Evolutionary conservation across 2,888 invertebrate genomes (phyloP).

Genomic region (Eulithis testata): DNA sequence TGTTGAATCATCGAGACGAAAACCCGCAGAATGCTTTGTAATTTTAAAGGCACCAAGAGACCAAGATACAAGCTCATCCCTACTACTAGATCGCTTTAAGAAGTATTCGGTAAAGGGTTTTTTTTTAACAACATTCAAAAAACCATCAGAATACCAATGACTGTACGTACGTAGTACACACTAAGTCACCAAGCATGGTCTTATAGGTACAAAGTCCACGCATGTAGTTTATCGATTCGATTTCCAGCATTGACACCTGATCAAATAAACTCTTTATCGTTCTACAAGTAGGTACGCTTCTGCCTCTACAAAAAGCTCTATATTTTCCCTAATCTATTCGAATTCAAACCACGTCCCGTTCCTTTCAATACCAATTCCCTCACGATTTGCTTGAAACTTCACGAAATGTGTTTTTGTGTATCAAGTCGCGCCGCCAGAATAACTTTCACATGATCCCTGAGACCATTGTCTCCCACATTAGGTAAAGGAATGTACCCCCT

Average conservation of each 20-base stretch:
- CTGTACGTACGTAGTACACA: background rate
- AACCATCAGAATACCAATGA: background rate
- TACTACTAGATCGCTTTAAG: too few relatives aligned
- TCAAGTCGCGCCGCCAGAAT: conserved; percentile 45
- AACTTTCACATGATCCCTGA: conserved; percentile 68
- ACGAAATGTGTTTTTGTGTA: conserved; percentile 38
- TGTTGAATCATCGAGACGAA: background rate
- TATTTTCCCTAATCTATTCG: conserved; percentile 7
- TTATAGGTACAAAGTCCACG: conserved; percentile 6
- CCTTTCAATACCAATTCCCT: conserved; percentile 24
- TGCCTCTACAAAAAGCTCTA: conserved; percentile 14
- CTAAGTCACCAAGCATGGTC: background rate
- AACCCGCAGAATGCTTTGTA: background rate
- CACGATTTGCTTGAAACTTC: conserved; percentile 9
- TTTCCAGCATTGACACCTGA: conserved; percentile 38
- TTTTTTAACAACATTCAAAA: background rate
- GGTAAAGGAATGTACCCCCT: conserved; percentile 71
- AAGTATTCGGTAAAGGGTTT: too few relatives aligned
- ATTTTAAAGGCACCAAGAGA: background rate
- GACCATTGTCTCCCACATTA: conserved; percentile 80
- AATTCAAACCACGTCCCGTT: conserved; percentile 26
- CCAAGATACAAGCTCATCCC: too few relatives aligned
- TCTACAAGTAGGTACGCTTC: conserved; percentile 8
- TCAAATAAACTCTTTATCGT: conserved; percentile 32
- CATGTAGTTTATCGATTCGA: conserved; percentile 17